Base-by-base conservation (phyloP, 2,797 vertebrate species). In the Otolemur crassicaudatus region DNA sequence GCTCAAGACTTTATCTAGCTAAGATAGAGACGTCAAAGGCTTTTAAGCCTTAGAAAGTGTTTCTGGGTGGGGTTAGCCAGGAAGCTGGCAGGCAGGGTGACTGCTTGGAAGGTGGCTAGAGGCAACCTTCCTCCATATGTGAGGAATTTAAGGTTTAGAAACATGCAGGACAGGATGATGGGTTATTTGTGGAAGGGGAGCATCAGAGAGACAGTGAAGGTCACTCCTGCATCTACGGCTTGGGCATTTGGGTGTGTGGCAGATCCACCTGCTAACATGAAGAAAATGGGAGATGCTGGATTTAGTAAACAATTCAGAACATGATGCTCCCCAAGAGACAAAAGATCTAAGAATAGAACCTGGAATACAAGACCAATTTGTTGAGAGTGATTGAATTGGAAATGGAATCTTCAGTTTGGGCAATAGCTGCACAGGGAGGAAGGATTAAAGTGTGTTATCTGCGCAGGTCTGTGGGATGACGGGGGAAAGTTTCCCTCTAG, bases 151-250 rank as follows among this genome's bases (percentile, higher is more conserved):
- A 49, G 72, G 17, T 14, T 75, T 58, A 65, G 80, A 65, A 29
- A 43, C 5, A 0, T 60, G n/a, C 2, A 27, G 61, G 53, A 2
- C 2, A 12, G 7, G 7, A 25, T 13, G 23, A 13, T 16, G 10
- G 29, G 40, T 53, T 43, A 2, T 23, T 27, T 19, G 1, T 23
- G 40, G 69, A 81, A 84, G 27, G 79, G 17, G 27, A n/a, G 17
- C 5, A 9, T 63, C 34, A 6, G 2, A 37, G 49, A 79, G 34
- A 22, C 0, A 8, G 40, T 4, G 10, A 49, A 16, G 3, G 29
- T 3, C 14, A 46, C 12, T 58, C 8, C 70, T 43, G 0, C 3
- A 0, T 34, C 49, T n/a, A 37, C 23, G 37, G 19, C 27, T 75
- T 49, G 46, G 25, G 46, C 3, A 0, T 85, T 63, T 73, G 40